Evolutionary conservation across 2,113 vertebrate genomes (phyloP), one percentile per base, ranked within the genome.

Genomic region (Cavia aperea): DNA sequence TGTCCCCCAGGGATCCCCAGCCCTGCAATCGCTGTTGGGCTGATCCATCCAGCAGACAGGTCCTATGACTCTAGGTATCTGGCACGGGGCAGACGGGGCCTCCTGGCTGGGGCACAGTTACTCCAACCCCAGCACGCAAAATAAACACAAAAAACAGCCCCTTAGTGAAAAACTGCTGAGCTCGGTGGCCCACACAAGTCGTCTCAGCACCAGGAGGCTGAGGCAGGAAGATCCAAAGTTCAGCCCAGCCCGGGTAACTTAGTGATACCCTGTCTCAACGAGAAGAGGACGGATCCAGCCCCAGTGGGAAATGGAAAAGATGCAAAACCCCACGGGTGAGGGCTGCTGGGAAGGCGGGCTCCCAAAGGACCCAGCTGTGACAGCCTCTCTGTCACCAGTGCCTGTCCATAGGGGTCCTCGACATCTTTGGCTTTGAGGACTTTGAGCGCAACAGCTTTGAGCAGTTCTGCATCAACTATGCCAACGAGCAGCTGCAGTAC

Each of bases 391-490:
- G 14, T 95, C 51, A 33, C 79, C 83, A 99, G 99, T 99, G 99
- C 95, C 97, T 99, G 95, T 99, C 99, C 84, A 99, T 99, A 2
- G 99, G 99, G 5, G 99, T 99, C 70, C 98, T 99, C 10, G 99
- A 99, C 96, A 99, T 99, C 92, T 99, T 99, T 70, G 99, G 99
- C 79, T 99, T 99, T 93, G 99, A 99, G 96, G 99, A 99, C 96
- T 99, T 99, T 21, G 97, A 98, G 95, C 99, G 98, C 92, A 99
- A 99, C 97, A 99, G 99, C 96, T 99, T 99, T 43, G 99, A 99
- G 95, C 99, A 99, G 96, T 99, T 99, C 97, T 99, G 99, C 96
- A 99, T 99, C 96, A 99, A 99, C 97, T 99, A 99, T n/a, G 99
- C 99, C 93, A 99, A 99, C 0, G 99, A 99, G 95, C 99, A 99